phyloP scores from a whole-genome alignment of 2,113 vertebrate species.

The Pangasianodon hypophthalmus region DNA sequence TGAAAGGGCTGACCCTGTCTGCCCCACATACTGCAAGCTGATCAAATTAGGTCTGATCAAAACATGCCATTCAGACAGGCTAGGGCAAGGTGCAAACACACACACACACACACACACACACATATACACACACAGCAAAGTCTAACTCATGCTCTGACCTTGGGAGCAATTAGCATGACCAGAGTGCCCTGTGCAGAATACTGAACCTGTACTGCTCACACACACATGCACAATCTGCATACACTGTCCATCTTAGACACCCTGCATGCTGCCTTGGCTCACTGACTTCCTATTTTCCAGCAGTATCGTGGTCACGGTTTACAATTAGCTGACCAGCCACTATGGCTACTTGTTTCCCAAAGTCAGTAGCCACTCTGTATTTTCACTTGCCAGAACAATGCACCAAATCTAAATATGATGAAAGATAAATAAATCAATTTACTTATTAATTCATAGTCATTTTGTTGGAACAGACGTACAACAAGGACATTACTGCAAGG shows the following conservation, averaged over 20 bases:
- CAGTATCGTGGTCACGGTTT: not conserved
- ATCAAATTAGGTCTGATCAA: slow-evolving; percentile 80
- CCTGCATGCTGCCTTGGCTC: not conserved
- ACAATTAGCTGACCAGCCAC: not conserved
- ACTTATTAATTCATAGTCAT: not conserved
- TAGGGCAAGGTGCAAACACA: slow-evolving; percentile 40
- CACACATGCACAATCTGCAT: slow-evolving; percentile 54
- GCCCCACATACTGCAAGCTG: slow-evolving; percentile 69
- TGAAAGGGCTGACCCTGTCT: slow-evolving; percentile 72
- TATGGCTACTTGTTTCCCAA: not conserved
- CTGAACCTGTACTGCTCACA: slow-evolving; percentile 45
- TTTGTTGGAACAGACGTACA: not conserved
- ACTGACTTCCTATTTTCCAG: not conserved
- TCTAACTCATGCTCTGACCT: slow-evolving; percentile 68
- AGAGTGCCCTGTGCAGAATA: slow-evolving; percentile 64
- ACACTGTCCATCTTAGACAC: slow-evolving; percentile 22
- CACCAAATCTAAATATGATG: not conserved
- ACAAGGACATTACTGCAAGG: not conserved
- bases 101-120: slow-evolving; percentile 40
- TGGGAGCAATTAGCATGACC: slow-evolving; percentile 79
- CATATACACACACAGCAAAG: slow-evolving; percentile 26
- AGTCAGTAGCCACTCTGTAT: not conserved
- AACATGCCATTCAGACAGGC: slow-evolving; percentile 75
- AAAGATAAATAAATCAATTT: not conserved
- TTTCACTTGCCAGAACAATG: not conserved